These are phyloP conservation scores for Argopecten irradians DNA, from an alignment of 1,140 invertebrate species.

Conservation along the genomic window DNA sequence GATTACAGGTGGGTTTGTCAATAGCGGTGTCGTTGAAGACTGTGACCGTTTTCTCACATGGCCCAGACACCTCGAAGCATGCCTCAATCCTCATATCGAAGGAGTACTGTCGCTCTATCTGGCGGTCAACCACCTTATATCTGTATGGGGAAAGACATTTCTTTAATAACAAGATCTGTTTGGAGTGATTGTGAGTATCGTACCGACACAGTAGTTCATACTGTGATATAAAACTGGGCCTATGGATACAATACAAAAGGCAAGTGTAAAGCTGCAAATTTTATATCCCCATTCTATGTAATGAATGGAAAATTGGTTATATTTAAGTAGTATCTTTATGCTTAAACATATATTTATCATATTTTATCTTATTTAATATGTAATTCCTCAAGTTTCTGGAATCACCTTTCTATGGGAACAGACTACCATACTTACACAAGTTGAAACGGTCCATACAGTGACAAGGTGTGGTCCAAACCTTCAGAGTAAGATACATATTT, in stretches of 20 bases:
- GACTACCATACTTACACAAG: conserved; percentile 26
- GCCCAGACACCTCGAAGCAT: background rate
- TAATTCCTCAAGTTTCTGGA: background rate
- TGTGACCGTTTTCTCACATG: background rate
- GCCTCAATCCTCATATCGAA: conserved; percentile 7
- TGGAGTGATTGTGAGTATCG: no score
- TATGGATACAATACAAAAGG: no score
- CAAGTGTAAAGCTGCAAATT: no score
- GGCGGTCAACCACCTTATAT: background rate
- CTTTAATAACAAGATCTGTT: no score
- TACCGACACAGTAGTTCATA: no score
- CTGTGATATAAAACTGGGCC: no score
- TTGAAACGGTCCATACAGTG: conserved; percentile 31
- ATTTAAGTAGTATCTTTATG: conserved; percentile 29
- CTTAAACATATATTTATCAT: background rate
- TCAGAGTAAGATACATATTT: conserved; percentile 13
- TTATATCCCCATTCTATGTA: no score
- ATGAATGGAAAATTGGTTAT: no score
- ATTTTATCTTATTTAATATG: background rate
- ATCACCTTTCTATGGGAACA: background rate
- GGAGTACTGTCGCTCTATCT: background rate
- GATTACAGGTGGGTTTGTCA: background rate
- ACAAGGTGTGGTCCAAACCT: conserved; percentile 33
- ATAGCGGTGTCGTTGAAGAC: background rate
- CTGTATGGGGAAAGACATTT: no score